Conservation (phyloP, 2,113 vertebrate genomes). For the human (Homo sapiens) region DNA sequence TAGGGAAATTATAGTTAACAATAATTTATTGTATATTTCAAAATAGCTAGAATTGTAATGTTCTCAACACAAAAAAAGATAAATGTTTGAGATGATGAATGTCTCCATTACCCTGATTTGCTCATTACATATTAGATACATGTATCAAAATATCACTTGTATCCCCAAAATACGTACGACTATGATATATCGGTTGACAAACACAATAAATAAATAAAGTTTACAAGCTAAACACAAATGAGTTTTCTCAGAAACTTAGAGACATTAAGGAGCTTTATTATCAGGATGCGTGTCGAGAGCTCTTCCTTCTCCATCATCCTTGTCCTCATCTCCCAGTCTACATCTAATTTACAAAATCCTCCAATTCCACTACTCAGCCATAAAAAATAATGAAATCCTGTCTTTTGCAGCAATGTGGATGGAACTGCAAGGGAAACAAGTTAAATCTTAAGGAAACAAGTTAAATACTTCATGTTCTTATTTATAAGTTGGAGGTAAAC, state of each 20-base stretch:
- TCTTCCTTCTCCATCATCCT: neutral
- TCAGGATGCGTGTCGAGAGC: neutral
- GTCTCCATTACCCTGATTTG: neutral
- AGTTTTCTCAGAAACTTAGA: neutral
- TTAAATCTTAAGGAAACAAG: neutral
- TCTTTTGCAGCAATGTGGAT: neutral
- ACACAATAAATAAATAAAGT: neutral
- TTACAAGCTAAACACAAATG: neutral
- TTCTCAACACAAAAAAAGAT: neutral
- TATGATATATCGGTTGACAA: neutral
- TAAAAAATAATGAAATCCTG: neutral
- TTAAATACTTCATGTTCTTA: neutral
- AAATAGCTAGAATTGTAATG: neutral
- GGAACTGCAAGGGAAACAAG: neutral
- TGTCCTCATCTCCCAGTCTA: neutral
- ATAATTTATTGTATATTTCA: neutral
- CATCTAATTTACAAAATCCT: neutral
- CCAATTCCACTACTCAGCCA: neutral
- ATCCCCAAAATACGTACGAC: neutral
- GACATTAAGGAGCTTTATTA: neutral
- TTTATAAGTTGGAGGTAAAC: neutral
- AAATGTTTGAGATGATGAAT: neutral
- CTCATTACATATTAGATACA: neutral
- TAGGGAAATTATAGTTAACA: neutral
- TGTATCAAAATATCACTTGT: neutral